Base-by-base conservation (phyloP, 2,113 vertebrate species). In the Argyrosomus japonicus region DNA sequence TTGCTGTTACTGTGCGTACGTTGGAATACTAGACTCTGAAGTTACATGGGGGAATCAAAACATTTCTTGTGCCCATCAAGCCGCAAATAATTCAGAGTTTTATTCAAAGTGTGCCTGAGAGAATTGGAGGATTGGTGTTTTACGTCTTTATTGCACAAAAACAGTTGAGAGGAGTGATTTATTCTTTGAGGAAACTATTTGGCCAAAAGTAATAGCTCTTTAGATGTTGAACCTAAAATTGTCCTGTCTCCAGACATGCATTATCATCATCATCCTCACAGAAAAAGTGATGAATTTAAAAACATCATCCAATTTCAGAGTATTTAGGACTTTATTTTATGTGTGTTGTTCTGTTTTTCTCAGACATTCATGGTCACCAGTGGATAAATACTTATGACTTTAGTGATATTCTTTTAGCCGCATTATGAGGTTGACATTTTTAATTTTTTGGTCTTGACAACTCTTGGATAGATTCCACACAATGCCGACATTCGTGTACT, bases 31-130 rank as follows among this genome's bases (percentile, higher is more conserved):
- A 62, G 43, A 27, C 32, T 54, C 36, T 48, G 40, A 80, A 72
- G 70, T 63, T 85, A 32, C 63, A 64, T 2, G 3, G 51, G 43
- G 65, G 51, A 75, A 88, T 81, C 43, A 84, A 86, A 78, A 79
- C 77, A 73, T 81, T 74, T 74, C 73, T 36, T 63, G 10, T 43
- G 32, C 43, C 57, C 70, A 65, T 68, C 27, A 19, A 69, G 56
- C 74, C 27, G 11, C 32, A n/a, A 75, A 68, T 79, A 58, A 73
- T 72, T 69, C 32, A 23, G 32, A 63, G 18, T 76, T 84, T 83
- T 69, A 62, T 77, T 82, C 75, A 61, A 68, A 82, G 62, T 32
- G 73, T 80, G 21, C 63, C 78, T 45, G 53, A 48, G 64, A 81
- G 48, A 69, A 68, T 51, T 53, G 51, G 21, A 80, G 71, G 48